Evolutionary conservation across 2,797 vertebrate species (phyloP), one percentile per base, ranked within the genome.

Genomic region (Enteromius radiatus): DNA sequence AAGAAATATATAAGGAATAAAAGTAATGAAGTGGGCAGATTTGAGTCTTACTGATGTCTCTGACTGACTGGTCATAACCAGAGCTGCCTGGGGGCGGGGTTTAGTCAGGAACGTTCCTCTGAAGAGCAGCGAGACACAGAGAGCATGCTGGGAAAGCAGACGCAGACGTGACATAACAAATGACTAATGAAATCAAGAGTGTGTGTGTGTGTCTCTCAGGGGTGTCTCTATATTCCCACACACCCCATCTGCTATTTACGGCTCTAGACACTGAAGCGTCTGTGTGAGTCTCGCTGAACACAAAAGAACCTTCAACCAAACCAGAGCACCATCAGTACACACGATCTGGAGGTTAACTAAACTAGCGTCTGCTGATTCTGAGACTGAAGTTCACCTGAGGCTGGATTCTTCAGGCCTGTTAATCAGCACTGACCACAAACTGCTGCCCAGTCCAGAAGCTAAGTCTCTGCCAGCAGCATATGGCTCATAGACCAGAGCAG

Each of bases 61-160:
- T 56, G 54, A n/a, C 19, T 5, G 23, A 28, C 56, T 61, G 3
- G 1, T 31, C 43, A 54, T 36, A 54, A 52, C 28, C 12, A 5
- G 45, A 49, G 26, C 70, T 33, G 45, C 17, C n/a, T 28, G 12
- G 1, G 1, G 26, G 33, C 28, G 15, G 3, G 8, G 38, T 64
- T 33, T 64, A 36, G 15, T 36, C 63, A 33, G 63, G 31, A 36
- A 65, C 17, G 7, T 36, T 65, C 63, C 15, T 64, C 61, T 88
- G 89, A 87, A 92, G 91, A 92, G 31, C 64, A 49, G 11, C 1
- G 2, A 63, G 19, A 19, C 31, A 14, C 36, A 21, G 31, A 79
- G 77, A 23, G 73, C 67, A 70, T 59, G 49, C 65, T 54, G 33
- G 65, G 33, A 54, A 47, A 71, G 12, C 31, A n/a, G 59, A 78